phyloP scores from a whole-genome alignment of 2,888 invertebrate species.

The Eristalis arbustorum region DNA sequence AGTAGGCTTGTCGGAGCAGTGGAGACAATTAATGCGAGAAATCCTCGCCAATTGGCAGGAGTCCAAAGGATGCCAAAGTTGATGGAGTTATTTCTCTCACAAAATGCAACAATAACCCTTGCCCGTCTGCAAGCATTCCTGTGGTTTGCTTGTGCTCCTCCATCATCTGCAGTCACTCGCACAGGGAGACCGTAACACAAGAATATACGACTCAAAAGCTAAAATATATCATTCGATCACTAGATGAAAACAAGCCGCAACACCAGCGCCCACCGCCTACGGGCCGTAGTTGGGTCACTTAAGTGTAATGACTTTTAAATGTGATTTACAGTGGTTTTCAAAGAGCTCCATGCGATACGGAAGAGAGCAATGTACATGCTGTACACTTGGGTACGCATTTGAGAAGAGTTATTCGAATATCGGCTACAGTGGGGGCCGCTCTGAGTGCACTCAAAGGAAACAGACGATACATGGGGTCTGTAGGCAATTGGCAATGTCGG shows the following conservation, averaged over 20 bases:
- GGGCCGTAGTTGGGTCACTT: slow-evolving; percentile 12
- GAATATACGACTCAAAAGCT: slow-evolving; percentile 33
- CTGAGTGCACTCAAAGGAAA: not conserved
- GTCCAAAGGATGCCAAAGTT: slow-evolving; percentile 4
- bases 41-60: slow-evolving; percentile 17
- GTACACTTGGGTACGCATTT: not conserved
- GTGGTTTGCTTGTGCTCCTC: not conserved
- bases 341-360: not conserved
- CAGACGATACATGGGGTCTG: too few relatives aligned
- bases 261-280: not conserved
- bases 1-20: slow-evolving; percentile 20
- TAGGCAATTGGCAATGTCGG: not conserved
- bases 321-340: slow-evolving; percentile 46
- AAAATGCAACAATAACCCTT: slow-evolving; percentile 17
- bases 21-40: slow-evolving; percentile 22
- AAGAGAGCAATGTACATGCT: not conserved
- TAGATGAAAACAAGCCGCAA: slow-evolving; percentile 1
- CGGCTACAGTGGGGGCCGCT: slow-evolving; percentile 5
- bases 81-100: slow-evolving; percentile 20
- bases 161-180: not conserved
- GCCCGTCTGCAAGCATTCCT: not conserved
- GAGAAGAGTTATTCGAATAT: not conserved
- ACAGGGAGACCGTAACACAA: slow-evolving; percentile 26
- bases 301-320: slow-evolving; percentile 46
- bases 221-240: slow-evolving; percentile 39